Percentiles rank a stretch among this genome's conserved stretches.
Evolutionary conservation across 2,113 vertebrate species (phyloP).

Genomic region (Dendropsophus ebraccatus): DNA sequence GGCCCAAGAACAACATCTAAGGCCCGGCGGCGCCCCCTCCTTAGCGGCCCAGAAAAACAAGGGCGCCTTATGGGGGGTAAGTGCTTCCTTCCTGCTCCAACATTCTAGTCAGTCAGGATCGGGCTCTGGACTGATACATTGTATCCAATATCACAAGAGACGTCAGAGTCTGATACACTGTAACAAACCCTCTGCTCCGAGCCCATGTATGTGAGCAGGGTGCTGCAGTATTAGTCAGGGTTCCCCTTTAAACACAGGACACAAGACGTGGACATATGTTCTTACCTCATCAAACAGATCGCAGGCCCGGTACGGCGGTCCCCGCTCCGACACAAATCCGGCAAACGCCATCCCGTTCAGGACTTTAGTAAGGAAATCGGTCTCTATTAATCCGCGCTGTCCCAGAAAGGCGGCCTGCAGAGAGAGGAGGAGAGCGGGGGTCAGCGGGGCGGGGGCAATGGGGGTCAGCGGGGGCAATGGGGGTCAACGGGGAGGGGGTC

Average conservation of each 20-base stretch:
- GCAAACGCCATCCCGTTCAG: slow-evolving; percentile 98
- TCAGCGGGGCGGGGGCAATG: not conserved
- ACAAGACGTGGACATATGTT: too few species aligned
- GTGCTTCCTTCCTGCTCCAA: not conserved
- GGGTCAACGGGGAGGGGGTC: too few species aligned
- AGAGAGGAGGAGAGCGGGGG: slow-evolving; percentile 61
- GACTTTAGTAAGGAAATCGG: slow-evolving; percentile 96
- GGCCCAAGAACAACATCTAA: slow-evolving; percentile 18
- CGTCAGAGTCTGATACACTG: too few species aligned
- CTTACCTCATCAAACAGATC: slow-evolving; percentile 98
- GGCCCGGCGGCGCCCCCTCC: not conserved
- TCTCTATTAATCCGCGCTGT: slow-evolving; percentile 94
- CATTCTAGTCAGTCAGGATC: too few species aligned
- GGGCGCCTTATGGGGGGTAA: not conserved
- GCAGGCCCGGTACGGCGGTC: slow-evolving; percentile 91
- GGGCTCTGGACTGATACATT: too few species aligned
- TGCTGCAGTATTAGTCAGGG: too few species aligned
- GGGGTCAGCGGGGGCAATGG: too few species aligned
- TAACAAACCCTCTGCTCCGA: not conserved
- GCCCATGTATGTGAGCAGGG: not conserved
- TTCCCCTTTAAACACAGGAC: too few species aligned
- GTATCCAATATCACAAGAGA: too few species aligned
- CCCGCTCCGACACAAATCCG: slow-evolving; percentile 96
- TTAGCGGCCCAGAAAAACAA: slow-evolving; percentile 15
- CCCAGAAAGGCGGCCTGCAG: slow-evolving; percentile 93